Base-by-base conservation (phyloP, 1,140 invertebrate species). In the Aphis craccivora region DNA sequence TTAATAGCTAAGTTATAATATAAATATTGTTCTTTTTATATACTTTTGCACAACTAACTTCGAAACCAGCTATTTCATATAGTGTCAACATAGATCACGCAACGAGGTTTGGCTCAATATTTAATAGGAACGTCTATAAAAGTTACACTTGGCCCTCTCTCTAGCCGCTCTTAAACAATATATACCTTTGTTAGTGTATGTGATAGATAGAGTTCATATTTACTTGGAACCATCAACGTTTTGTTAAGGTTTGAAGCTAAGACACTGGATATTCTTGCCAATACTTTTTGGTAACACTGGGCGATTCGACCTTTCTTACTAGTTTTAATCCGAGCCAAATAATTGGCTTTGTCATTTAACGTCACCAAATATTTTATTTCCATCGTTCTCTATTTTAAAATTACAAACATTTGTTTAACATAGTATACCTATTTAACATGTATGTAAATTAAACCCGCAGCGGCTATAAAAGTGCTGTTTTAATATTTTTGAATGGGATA, bases 281-380 rank as follows among this genome's bases (percentile, higher is more conserved):
- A 30, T 37, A 93, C 2, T 40, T 93, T 53, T 93, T 93, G 91
- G 25, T 93, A 86, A 9, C 37, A 20, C 40, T 86, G 35, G 6
- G 91, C 67, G 18, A 25, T 37, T 48, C n/a, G 45, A 22, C 76
- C 60, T 48, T 93, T 53, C 2, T 55, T 86, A 23, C 23, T 53
- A 18, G 45, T 40, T 86, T n/a, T 86, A 11, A 93, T 84, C 7
- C 45, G 43, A n/a, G 60, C n/a, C 25, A 93, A 83, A 40, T 51
- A 86, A 55, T 18, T n/a, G 43, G 81, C 22, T 2, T 83, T 93
- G 14, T 53, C 9, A 18, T 93, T 93, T 20, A 93, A 30, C 23
- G 45, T 93, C 5, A 93, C 48, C 35, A 83, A 37, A n/a, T 93
- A 93, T 23, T 84, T 18, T 14, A 93, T 53, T 86, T 93, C 81